These are phyloP conservation scores for Napeogenes inachia DNA, from an alignment of 2,888 invertebrate genomes.

Conservation along the genomic window DNA sequence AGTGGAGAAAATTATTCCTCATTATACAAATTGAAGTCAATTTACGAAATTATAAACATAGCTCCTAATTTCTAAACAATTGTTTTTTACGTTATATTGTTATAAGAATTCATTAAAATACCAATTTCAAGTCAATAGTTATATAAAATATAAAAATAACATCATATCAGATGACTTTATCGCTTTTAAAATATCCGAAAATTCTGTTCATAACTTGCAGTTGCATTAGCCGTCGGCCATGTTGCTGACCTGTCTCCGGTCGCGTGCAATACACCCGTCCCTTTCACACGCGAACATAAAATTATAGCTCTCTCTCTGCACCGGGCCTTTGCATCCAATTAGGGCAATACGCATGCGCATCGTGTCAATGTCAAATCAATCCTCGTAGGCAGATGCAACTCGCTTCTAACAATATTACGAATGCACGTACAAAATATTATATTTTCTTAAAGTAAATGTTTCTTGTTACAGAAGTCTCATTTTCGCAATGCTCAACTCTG, in stretches of 20 bases:
- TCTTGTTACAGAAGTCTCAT: constrained; percentile 16
- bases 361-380: constrained; percentile 77
- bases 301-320: constrained; percentile 44
- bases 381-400: constrained; percentile 72
- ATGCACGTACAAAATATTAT: constrained; percentile 8
- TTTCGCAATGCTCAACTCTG: not conserved
- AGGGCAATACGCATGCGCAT: constrained; percentile 74
- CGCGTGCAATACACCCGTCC: constrained; percentile 45
- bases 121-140: too few species aligned
- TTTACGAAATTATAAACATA: not conserved
- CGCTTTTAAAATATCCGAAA: constrained; percentile 33
- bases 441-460: not conserved
- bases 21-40: not conserved
- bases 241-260: constrained; percentile 54
- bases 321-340: constrained; percentile 56
- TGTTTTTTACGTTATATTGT: not conserved
- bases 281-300: constrained; percentile 38
- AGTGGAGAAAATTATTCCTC: not conserved
- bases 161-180: not conserved
- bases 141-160: too few species aligned
- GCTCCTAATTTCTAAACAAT: not conserved
- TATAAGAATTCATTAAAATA: too few species aligned
- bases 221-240: constrained; percentile 69
- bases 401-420: constrained; percentile 23
- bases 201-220: constrained; percentile 54